Base-by-base conservation (phyloP, 2,797 vertebrate species). In the Arrhamphus sclerolepis region DNA sequence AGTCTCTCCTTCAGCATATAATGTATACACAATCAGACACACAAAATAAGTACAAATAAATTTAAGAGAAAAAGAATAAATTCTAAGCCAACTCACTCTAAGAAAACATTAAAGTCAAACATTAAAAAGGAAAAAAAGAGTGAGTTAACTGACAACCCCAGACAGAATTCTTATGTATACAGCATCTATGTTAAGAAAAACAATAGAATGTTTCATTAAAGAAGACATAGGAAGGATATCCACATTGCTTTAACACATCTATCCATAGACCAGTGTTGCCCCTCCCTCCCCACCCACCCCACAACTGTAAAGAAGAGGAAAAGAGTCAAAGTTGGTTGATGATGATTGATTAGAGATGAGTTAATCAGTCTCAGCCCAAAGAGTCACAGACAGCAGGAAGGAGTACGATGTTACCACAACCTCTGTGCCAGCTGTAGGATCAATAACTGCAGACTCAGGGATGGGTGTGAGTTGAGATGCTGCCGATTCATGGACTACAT, bases 371-470 rank as follows among this genome's bases (percentile, higher is more conserved):
- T 62, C 46, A 28, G 53, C 46, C 62, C 69, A 74, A 66, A 80
- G 66, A 83, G 57, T 67, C 73, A 75, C 73, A 72, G 67, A 57
- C 28, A 21, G 66, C 63, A 75, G 47, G 34, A 62, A 34, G 64
- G 66, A 77, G 61, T 19, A 49, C 47, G 62, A 65, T 52, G 78
- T 93, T 93, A 93, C 92, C 92, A 72, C 81, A 51, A 69, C 78
- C 72, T 88, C 85, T 57, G 72, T 73, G 46, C 80, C 83, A 58
- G 64, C 62, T 68, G 68, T 72, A 62, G 84, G 69, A 71, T 56
- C 74, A 77, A 62, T 21, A 11, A 72, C 60, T 55, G 83, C 62
- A 63, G 78, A 83, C 73, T 91, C 84, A 0, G 83, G 81, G 62
- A 91, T 89, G 51, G 87, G 65, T 62, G 80, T 82, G 62, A 88